A percentile compares a stretch with the other conserved stretches of the same genome.
phyloP scores from a whole-genome alignment of 2,888 invertebrate genomes.

The Ornithoptera alexandrae region DNA sequence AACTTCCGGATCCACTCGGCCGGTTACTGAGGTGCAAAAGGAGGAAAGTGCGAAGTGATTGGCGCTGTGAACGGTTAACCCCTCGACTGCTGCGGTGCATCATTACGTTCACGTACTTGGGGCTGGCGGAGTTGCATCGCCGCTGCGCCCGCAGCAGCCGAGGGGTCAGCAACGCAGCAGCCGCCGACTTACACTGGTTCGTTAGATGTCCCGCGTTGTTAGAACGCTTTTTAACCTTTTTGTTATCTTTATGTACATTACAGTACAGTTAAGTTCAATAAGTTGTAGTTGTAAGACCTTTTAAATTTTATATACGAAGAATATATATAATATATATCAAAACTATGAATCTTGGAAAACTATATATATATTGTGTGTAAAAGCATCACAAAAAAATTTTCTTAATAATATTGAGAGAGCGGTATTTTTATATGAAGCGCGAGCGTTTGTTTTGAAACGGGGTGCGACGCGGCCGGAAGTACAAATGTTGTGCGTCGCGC shows the following conservation, averaged over 20 bases:
- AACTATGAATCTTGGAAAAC: slow-evolving; percentile 32
- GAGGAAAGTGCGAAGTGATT: too few species aligned
- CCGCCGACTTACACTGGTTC: too few species aligned
- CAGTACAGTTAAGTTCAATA: slow-evolving; percentile 42
- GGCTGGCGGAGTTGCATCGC: too few species aligned
- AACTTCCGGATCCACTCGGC: slow-evolving; percentile 48
- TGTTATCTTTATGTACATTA: slow-evolving; percentile 47
- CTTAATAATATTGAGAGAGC: slow-evolving; percentile 59
- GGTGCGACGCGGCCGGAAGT: slow-evolving; percentile 63
- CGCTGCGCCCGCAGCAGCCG: too few species aligned
- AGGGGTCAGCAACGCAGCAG: too few species aligned
- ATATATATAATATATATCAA: slow-evolving; percentile 37
- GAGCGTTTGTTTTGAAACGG: slow-evolving; percentile 54
- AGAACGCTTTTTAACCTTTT: slow-evolving; percentile 49
- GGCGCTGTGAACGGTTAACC: too few species aligned
- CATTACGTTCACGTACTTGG: too few species aligned
- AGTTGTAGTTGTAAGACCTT: slow-evolving; percentile 41
- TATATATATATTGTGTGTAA: slow-evolving; percentile 42
- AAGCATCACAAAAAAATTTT: slow-evolving; percentile 46
- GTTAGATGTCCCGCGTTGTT: slow-evolving; percentile 32
- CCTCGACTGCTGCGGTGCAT: too few species aligned
- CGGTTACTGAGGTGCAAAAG: slow-evolving; percentile 30
- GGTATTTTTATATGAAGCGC: slow-evolving; percentile 73
- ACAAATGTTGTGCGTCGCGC: slow-evolving; percentile 63
- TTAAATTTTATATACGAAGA: slow-evolving; percentile 41